These are phyloP conservation scores for Leuciscus idus DNA, from an alignment of 2,113 vertebrate genomes.

Conservation along the genomic window DNA sequence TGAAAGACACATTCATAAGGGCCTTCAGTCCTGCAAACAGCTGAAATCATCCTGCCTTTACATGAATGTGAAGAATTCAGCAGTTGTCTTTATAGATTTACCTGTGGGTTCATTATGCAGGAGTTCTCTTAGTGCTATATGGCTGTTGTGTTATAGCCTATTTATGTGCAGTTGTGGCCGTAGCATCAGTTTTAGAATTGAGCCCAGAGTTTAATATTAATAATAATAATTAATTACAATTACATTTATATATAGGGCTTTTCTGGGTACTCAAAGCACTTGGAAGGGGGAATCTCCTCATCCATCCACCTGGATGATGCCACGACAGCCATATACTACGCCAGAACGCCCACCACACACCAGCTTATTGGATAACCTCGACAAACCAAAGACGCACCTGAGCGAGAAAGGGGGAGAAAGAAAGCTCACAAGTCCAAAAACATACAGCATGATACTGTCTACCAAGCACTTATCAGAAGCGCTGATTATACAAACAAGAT, in stretches of 20 bases:
- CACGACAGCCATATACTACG: too few relatives aligned
- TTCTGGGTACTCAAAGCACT: too few relatives aligned
- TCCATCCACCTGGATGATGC: too few relatives aligned
- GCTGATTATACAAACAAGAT: slow-evolving; percentile 45
- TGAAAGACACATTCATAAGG: slow-evolving; percentile 34
- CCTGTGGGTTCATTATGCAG: background rate
- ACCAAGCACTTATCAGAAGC: slow-evolving; percentile 5
- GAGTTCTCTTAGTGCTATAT: background rate
- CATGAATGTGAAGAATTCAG: background rate
- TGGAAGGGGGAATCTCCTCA: too few relatives aligned
- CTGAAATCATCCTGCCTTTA: background rate
- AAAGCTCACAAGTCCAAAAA: slow-evolving; percentile 34
- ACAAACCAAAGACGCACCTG: slow-evolving; percentile 45
- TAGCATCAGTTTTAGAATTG: background rate
- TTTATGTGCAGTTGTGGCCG: background rate
- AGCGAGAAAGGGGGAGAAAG: slow-evolving; percentile 6
- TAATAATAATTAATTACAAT: too few relatives aligned
- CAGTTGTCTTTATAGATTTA: background rate
- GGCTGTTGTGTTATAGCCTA: background rate
- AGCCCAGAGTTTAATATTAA: too few relatives aligned
- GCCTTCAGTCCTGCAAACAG: background rate
- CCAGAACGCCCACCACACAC: too few relatives aligned
- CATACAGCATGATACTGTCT: slow-evolving; percentile 45
- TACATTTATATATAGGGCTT: too few relatives aligned
- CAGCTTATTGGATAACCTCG: slow-evolving; percentile 42